Evolutionary conservation across 2,888 invertebrate genomes (phyloP).

Genomic region (Apotomis betuletana): DNA sequence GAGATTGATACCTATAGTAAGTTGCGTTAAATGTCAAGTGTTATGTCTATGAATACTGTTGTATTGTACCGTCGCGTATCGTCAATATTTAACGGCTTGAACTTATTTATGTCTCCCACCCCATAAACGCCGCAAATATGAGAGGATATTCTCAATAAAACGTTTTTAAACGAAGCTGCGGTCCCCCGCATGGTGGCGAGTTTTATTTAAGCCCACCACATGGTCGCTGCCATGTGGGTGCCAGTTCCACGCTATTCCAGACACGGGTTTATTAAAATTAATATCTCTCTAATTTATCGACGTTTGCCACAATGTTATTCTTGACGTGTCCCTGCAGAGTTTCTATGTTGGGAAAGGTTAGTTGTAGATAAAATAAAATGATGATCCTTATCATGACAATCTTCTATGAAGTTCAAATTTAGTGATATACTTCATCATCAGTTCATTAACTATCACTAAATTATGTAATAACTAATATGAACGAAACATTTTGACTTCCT

Average conservation of each 20-base stretch:
- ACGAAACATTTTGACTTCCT: too few relatives aligned
- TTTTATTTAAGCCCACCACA: constrained; percentile 40
- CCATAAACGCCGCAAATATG: constrained; percentile 36
- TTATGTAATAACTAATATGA: too few relatives aligned
- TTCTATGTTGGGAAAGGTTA: constrained; percentile 37
- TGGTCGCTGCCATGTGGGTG: constrained; percentile 38
- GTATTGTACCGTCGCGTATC: background rate
- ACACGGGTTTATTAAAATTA: constrained; percentile 38
- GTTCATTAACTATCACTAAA: too few relatives aligned
- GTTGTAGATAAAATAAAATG: background rate
- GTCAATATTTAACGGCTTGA: constrained; percentile 7
- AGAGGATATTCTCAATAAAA: constrained; percentile 40
- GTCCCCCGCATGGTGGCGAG: constrained; percentile 40
- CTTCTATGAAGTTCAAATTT: too few relatives aligned
- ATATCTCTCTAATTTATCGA: constrained; percentile 39
- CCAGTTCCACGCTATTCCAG: constrained; percentile 41
- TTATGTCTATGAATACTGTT: background rate
- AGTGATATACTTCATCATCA: too few relatives aligned
- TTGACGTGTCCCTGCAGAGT: constrained; percentile 23
- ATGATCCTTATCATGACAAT: too few relatives aligned
- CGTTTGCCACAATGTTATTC: constrained; percentile 27
- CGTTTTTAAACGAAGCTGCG: constrained; percentile 41
- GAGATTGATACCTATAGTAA: too few relatives aligned
- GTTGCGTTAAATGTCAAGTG: background rate
- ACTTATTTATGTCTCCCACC: constrained; percentile 27